Evolutionary conservation across 37 sponge, comb jelly and placozoan species (phyloP), one percentile per base, ranked within the genome.

Genomic region (Chondrosia reniformis): DNA sequence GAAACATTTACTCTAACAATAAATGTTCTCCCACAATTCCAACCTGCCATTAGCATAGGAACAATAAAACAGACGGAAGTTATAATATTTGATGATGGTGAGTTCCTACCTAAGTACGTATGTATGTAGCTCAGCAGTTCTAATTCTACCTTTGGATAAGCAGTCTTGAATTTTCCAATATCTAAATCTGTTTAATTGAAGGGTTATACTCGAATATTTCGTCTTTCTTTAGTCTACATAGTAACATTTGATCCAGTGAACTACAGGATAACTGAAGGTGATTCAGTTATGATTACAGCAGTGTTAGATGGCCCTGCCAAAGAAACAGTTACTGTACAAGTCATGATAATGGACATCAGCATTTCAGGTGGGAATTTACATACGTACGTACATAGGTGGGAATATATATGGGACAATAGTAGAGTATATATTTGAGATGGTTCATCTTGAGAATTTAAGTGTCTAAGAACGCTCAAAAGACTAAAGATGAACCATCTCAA

Each of bases 21-120:
- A 19, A 34, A 7, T 3, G 44, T 39, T 0, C 38, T 76, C 3
- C 55, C 44, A 2, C 6, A n/a, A 4, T 15, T 19, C 25, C 25
- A 22, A 0, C 25, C 39, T 40, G 69, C 54, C 22, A 56, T 67
- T 8, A 36, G 31, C 21, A 17, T 19, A 4, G 77, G 69, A 46
- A n/a, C 25, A 0, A 9, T 31, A 12, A 25, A 52, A 32, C 33
- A 9, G 24, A 31, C 84, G 10, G 41, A 33, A 0, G 38, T 80
- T 33, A 52, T 0, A 41, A 85, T 85, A 24, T 24, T 30, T n/a
- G 85, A 80, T 52, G 56, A 80, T 46, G 55, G 49, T 67, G 72
- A 61, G 61, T n/a, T n/a, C n/a, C n/a, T n/a, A n/a, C n/a, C n/a
- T n/a, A n/a, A n/a, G n/a, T n/a, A n/a, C n/a, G n/a, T n/a, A n/a